These are phyloP conservation scores for Linurgus olivaceus DNA, from an alignment of 2,797 vertebrate genomes.

Conservation along the genomic window DNA sequence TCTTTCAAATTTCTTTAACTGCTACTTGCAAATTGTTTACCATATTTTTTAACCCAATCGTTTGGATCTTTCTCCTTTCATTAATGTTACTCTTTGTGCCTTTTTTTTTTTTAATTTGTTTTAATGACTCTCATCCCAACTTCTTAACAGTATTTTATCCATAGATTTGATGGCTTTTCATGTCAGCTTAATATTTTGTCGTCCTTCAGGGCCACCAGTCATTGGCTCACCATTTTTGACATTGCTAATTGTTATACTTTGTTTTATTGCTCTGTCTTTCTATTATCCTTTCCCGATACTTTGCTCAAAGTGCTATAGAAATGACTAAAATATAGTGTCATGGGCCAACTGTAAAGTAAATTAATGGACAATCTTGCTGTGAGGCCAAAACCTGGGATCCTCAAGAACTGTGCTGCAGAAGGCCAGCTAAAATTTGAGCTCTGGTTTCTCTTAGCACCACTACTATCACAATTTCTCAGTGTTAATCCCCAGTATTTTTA, in stretches of 20 bases:
- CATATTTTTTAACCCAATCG: background rate
- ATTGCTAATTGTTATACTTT: background rate
- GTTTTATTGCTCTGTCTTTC: constrained; percentile 32
- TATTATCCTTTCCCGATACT: constrained; percentile 6
- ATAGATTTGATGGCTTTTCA: background rate
- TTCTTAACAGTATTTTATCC: background rate
- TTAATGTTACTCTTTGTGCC: background rate
- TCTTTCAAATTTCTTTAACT: background rate
- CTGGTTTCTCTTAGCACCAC: background rate
- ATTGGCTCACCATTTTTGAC: background rate
- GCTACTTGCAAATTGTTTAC: background rate
- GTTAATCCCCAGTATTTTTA: background rate
- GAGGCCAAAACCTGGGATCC: background rate
- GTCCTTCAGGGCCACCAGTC: background rate
- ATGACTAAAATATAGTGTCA: background rate
- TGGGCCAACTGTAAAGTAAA: background rate
- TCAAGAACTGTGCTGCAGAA: background rate
- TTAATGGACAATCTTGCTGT: background rate
- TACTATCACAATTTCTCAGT: background rate
- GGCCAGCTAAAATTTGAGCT: background rate
- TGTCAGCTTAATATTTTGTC: background rate
- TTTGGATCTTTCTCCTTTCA: background rate
- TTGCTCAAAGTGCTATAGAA: background rate
- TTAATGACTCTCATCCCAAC: background rate
- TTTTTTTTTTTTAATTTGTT: background rate